Evolutionary conservation across 2,797 vertebrate species (phyloP).

Genomic region (Myotis myotis): DNA sequence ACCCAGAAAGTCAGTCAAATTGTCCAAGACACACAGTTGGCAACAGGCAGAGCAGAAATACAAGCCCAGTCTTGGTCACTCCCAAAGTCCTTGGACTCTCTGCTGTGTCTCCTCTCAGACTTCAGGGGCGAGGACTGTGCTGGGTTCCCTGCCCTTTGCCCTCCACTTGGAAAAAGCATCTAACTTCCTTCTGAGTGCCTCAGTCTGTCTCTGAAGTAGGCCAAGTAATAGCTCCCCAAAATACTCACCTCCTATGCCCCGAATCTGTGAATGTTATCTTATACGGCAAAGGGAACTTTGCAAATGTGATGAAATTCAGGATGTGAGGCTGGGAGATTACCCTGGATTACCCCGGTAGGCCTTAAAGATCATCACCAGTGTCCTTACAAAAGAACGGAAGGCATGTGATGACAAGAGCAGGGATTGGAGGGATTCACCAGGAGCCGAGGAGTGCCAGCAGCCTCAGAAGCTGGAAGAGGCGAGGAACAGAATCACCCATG

Average conservation of each 20-base stretch:
- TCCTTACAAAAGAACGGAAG: background rate
- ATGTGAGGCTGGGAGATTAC: background rate
- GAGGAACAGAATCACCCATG: background rate
- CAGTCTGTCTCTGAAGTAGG: background rate
- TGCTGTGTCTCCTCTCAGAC: background rate
- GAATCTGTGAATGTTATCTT: background rate
- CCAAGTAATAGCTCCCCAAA: background rate
- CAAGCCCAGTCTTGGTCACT: background rate
- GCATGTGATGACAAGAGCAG: background rate
- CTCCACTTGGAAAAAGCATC: background rate
- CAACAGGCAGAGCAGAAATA: background rate
- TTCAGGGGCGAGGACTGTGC: background rate
- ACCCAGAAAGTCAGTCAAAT: background rate
- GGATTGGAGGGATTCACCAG: rapidly evolving
- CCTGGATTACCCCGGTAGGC: too few relatives aligned
- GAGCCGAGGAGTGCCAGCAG: background rate
- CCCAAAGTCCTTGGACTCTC: background rate
- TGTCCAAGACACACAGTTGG: background rate
- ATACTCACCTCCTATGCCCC: background rate
- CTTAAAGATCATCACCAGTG: background rate
- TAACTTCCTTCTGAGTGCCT: background rate
- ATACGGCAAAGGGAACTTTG: background rate
- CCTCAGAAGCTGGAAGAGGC: background rate
- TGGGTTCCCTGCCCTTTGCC: background rate
- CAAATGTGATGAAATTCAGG: background rate